A percentile compares a stretch with the other conserved stretches of the same genome.
These are phyloP conservation scores for Lycia hirtaria DNA, from an alignment of 2,888 invertebrate genomes.

Conservation along the genomic window DNA sequence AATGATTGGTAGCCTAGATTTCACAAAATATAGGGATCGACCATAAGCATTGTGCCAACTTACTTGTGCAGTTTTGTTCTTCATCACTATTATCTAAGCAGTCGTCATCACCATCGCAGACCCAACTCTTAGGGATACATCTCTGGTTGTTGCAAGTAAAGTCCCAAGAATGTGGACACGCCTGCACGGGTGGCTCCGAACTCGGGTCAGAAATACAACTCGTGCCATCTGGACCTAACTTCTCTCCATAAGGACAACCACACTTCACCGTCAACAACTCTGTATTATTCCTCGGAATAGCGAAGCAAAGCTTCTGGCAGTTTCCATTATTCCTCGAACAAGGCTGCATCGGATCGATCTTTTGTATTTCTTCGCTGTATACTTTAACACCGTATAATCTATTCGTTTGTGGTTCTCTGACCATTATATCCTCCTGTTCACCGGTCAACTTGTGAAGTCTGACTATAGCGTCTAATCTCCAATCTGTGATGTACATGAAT, in stretches of 20 bases:
- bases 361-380: slow-evolving; percentile 91
- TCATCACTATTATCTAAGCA: slow-evolving; percentile 98
- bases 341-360: slow-evolving; percentile 90
- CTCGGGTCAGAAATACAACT: slow-evolving; percentile 92
- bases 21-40: too few species aligned
- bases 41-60: slow-evolving; percentile 59
- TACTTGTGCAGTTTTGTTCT: slow-evolving; percentile 96
- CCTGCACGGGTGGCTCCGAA: slow-evolving; percentile 93
- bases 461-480: slow-evolving; percentile 97
- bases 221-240: slow-evolving; percentile 88
- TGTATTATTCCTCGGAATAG: slow-evolving; percentile 88
- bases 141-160: slow-evolving; percentile 97
- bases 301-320: slow-evolving; percentile 98
- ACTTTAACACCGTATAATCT: slow-evolving; percentile 96
- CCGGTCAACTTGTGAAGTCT: slow-evolving; percentile 95
- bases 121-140: slow-evolving; percentile 97
- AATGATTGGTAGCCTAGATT: too few species aligned
- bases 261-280: slow-evolving; percentile 88
- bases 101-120: slow-evolving; percentile 98
- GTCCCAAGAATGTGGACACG: slow-evolving; percentile 96
- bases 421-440: slow-evolving; percentile 93
- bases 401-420: slow-evolving; percentile 95
- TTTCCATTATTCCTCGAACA: slow-evolving; percentile 94
- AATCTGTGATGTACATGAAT: slow-evolving; percentile 98
- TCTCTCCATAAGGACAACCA: slow-evolving; percentile 97